phyloP scores from a whole-genome alignment of 2,113 vertebrate genomes.

The Oryzias woworae region DNA sequence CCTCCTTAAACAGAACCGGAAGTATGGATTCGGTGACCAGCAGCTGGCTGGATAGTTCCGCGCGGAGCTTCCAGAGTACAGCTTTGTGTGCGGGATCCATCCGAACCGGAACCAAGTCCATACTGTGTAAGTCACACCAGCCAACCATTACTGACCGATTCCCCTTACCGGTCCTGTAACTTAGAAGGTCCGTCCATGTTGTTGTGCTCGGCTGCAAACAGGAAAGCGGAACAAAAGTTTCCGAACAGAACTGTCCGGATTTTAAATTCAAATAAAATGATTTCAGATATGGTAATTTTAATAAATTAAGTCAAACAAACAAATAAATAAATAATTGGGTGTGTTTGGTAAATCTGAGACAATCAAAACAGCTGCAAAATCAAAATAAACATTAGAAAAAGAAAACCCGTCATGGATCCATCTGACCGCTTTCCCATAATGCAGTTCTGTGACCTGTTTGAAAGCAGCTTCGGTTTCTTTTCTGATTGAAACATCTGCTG shows the following conservation, averaged over 20 bases:
- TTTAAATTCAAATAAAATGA: background rate
- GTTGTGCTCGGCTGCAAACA: constrained; percentile 60
- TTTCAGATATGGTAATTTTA: no score
- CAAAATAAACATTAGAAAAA: background rate
- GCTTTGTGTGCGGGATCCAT: constrained; percentile 88
- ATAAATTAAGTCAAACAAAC: no score
- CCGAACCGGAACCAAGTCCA: background rate
- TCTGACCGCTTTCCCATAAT: no score
- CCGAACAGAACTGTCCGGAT: background rate
- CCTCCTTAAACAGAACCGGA: constrained; percentile 90
- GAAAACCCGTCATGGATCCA: no score
- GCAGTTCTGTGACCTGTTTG: no score
- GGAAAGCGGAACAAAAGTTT: constrained; percentile 29
- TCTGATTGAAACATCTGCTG: no score
- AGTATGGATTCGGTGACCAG: constrained; percentile 85
- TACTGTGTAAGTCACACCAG: no score
- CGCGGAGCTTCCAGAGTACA: constrained; percentile 80
- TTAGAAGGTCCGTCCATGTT: background rate
- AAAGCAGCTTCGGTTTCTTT: no score
- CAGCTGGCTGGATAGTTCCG: constrained; percentile 83
- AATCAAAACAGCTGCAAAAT: no score
- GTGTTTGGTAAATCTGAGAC: no score
- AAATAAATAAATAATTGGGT: no score
- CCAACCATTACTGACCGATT: background rate
- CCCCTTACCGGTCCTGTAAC: background rate